Conservation (phyloP, 2,888 invertebrate genomes). For the Lasius platythorax region DNA sequence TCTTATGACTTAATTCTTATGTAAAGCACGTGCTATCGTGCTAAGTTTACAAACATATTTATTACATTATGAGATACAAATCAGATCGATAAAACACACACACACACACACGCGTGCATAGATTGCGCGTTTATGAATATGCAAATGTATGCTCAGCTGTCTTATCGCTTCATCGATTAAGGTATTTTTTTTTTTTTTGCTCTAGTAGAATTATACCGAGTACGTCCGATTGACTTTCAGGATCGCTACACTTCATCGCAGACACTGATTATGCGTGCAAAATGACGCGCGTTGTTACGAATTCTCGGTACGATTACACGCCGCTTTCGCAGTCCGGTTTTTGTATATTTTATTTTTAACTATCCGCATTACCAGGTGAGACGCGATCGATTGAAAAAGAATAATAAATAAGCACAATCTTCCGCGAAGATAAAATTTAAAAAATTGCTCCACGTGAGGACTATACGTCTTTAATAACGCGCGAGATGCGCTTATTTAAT, state of each 20-base stretch:
- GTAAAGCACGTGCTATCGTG: background rate
- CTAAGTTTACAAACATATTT: background rate
- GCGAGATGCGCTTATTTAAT: background rate
- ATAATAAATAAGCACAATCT: background rate
- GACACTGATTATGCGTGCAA: background rate
- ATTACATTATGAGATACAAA: background rate
- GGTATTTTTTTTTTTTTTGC: conserved; percentile 6
- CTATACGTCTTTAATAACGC: background rate
- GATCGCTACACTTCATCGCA: conserved; percentile 10
- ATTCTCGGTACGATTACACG: background rate
- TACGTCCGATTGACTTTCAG: conserved; percentile 4
- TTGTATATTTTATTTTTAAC: background rate
- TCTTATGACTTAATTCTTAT: background rate
- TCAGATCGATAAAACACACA: conserved; percentile 2
- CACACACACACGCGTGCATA: too few species aligned
- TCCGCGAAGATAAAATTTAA: background rate
- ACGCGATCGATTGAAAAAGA: background rate
- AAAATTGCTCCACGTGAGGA: background rate
- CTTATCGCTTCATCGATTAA: conserved; percentile 1
- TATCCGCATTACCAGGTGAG: background rate
- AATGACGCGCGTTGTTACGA: background rate
- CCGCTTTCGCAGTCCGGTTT: background rate
- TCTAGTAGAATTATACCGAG: background rate
- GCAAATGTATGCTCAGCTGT: background rate
- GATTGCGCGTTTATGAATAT: background rate